phyloP scores from a whole-genome alignment of 2,888 invertebrate genomes.

The Gonocerus acuteangulatus region DNA sequence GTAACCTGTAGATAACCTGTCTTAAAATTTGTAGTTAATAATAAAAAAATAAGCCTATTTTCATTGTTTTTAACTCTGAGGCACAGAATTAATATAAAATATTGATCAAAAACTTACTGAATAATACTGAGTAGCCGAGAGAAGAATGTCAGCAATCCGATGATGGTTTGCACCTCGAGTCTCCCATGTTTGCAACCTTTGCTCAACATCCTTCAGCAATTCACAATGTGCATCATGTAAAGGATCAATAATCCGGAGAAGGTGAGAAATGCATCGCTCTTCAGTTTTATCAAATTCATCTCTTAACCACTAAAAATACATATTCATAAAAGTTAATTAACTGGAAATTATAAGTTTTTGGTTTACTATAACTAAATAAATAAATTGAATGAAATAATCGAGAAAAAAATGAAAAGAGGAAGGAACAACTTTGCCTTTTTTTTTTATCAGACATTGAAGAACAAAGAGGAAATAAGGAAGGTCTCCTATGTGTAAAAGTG shows the following conservation, averaged over 20 bases:
- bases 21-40: too few species aligned
- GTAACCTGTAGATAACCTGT: too few species aligned
- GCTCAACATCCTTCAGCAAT: constrained; percentile 70
- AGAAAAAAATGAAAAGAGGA: neutral
- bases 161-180: constrained; percentile 53
- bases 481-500: too few species aligned
- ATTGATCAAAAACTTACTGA: constrained; percentile 44
- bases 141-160: constrained; percentile 66
- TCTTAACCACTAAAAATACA: constrained; percentile 65
- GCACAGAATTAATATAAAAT: too few species aligned
- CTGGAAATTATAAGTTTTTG: neutral
- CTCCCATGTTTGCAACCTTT: constrained; percentile 66
- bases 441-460: too few species aligned
- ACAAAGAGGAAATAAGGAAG: too few species aligned
- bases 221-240: constrained; percentile 74
- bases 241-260: constrained; percentile 57
- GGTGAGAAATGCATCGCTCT: constrained; percentile 51
- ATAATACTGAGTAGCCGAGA: constrained; percentile 56
- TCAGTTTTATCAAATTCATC: constrained; percentile 57
- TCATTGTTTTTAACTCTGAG: too few species aligned
- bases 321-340: constrained; percentile 1
- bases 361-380: neutral
- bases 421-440: too few species aligned
- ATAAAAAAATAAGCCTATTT: too few species aligned
- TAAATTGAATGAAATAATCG: neutral